Percentiles rank a stretch among this genome's conserved stretches.
Conservation (phyloP, 2,888 invertebrate species). For the Patella pellucida region DNA sequence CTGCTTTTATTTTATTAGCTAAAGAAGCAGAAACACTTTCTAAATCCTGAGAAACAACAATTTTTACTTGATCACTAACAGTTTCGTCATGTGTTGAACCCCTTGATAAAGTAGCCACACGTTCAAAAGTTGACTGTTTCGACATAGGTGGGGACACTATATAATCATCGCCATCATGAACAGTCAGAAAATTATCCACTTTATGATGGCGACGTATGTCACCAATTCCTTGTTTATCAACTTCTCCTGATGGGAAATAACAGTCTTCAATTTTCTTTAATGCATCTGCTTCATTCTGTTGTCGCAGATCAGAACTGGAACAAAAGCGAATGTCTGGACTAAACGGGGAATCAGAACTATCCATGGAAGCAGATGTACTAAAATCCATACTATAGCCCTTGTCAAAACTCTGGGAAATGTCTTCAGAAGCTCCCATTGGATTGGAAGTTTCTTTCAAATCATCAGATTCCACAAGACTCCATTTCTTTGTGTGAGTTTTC, state of each 20-base stretch:
- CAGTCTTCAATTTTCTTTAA: constrained; percentile 21
- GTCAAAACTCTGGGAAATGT: constrained; percentile 25
- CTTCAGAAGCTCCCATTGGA: neutral
- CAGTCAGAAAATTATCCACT: constrained; percentile 39
- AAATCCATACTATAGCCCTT: constrained; percentile 34
- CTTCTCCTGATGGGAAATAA: constrained; percentile 19
- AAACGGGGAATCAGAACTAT: constrained; percentile 35
- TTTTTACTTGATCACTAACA: constrained; percentile 16
- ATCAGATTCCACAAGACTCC: constrained; percentile 25
- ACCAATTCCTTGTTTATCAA: constrained; percentile 29
- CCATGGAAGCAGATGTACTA: constrained; percentile 44
- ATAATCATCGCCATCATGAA: constrained; percentile 50
- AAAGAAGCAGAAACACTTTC: neutral
- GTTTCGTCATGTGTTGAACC: neutral
- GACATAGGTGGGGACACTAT: constrained; percentile 35
- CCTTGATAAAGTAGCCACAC: constrained; percentile 20
- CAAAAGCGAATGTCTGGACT: neutral
- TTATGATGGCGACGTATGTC: constrained; percentile 41
- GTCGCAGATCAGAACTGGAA: neutral
- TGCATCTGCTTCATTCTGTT: neutral
- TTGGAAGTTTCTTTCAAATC: constrained; percentile 13
- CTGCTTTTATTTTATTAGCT: neutral
- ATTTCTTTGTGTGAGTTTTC: constrained; percentile 28
- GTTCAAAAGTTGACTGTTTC: constrained; percentile 35
- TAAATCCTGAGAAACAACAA: constrained; percentile 24